Evolutionary conservation across 2,797 vertebrate genomes (phyloP).

Genomic region (Coreius guichenoti): DNA sequence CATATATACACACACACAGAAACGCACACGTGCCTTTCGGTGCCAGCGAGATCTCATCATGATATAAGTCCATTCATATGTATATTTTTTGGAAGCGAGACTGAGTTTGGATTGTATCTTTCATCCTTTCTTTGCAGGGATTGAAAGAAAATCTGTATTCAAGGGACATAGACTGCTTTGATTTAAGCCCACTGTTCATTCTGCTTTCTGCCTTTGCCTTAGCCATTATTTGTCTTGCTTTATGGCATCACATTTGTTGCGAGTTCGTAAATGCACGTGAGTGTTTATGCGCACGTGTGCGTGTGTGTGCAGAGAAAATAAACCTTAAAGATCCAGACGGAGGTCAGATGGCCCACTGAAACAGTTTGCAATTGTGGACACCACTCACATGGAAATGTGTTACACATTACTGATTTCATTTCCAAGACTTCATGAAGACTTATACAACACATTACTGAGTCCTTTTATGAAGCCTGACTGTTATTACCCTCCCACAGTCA

Average conservation of each 20-base stretch:
- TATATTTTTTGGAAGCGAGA: slow-evolving; percentile 47
- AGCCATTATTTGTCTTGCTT: slow-evolving; percentile 33
- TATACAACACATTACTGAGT: slow-evolving; percentile 27
- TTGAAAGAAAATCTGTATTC: slow-evolving; percentile 37
- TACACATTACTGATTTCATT: slow-evolving; percentile 37
- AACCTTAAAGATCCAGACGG: not conserved
- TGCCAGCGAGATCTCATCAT: slow-evolving; percentile 50
- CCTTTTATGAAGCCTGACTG: slow-evolving; percentile 40
- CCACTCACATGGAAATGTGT: slow-evolving; percentile 21
- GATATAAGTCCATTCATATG: slow-evolving; percentile 51
- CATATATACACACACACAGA: slow-evolving; percentile 9
- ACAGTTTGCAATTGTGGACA: slow-evolving; percentile 36
- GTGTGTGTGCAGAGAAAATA: not conserved
- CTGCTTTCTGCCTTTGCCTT: slow-evolving; percentile 13
- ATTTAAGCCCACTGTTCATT: slow-evolving; percentile 51
- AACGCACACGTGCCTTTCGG: slow-evolving; percentile 13
- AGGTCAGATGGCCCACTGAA: slow-evolving; percentile 15
- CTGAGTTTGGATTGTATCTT: slow-evolving; percentile 20
- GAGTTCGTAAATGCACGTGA: not conserved
- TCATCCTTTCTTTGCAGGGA: slow-evolving; percentile 16
- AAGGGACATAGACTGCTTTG: not conserved
- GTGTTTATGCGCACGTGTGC: not conserved
- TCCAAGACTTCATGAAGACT: slow-evolving; percentile 38
- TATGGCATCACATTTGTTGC: slow-evolving; percentile 16
- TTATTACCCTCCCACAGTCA: slow-evolving; percentile 38